Evolutionary conservation across 2,113 vertebrate genomes (phyloP).

Genomic region (Trogon melanurus): DNA sequence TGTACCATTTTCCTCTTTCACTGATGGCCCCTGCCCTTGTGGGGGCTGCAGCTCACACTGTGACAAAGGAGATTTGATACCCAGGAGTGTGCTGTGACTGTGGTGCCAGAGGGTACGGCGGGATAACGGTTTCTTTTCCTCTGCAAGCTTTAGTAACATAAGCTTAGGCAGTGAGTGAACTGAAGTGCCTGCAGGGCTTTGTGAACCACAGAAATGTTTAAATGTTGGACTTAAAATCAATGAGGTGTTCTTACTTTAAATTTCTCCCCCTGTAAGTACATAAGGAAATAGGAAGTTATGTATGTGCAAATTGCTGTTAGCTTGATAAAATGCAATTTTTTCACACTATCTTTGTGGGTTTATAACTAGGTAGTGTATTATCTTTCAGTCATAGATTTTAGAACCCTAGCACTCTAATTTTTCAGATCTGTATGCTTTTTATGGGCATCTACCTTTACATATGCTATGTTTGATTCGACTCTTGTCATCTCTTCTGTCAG

Average conservation of each 20-base stretch:
- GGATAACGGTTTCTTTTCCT: not conserved
- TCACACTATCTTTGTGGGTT: not conserved
- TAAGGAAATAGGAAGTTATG: accelerated
- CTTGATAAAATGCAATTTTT: not conserved
- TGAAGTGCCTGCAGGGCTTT: not conserved
- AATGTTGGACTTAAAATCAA: not conserved
- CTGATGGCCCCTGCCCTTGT: not conserved
- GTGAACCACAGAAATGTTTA: not conserved
- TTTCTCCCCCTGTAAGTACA: not conserved
- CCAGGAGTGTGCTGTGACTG: not conserved
- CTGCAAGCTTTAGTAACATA: not conserved
- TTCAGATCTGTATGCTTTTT: not conserved
- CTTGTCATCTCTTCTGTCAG: not conserved
- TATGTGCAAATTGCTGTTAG: not conserved
- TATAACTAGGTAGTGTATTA: not conserved
- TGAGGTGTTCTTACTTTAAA: not conserved
- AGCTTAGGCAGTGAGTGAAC: not conserved
- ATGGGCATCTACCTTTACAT: not conserved
- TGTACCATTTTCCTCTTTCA: not conserved
- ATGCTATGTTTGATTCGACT: not conserved
- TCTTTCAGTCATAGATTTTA: not conserved
- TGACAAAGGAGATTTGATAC: not conserved
- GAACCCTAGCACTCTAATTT: not conserved
- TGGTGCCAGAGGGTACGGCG: not conserved
- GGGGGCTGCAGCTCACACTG: accelerated